phyloP scores from a whole-genome alignment of 2,797 vertebrate species.

The Spondyliosoma cantharus region DNA sequence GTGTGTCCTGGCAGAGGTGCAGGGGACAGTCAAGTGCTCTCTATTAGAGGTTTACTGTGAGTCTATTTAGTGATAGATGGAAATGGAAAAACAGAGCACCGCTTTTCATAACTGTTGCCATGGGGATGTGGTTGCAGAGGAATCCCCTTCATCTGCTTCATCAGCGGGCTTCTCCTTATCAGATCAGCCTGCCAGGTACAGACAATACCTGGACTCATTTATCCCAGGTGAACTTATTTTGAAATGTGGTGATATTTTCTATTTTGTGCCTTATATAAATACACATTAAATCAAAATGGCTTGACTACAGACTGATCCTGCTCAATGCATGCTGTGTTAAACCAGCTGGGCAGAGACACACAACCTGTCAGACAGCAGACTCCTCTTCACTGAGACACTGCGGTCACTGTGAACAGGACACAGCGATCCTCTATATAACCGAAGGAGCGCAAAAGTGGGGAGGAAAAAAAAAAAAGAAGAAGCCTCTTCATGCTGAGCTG shows the following conservation, averaged over 20 bases:
- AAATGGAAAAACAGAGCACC: constrained; percentile 37
- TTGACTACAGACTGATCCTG: background rate
- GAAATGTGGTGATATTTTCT: background rate
- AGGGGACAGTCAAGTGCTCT: constrained; percentile 22
- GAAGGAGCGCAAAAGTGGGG: background rate
- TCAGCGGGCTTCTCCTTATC: constrained; percentile 42
- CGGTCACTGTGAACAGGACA: constrained; percentile 33
- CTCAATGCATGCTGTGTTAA: constrained; percentile 10
- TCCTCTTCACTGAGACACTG: constrained; percentile 50
- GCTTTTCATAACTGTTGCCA: constrained; percentile 72
- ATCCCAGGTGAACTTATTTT: background rate
- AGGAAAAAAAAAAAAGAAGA: background rate
- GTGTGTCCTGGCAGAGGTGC: constrained; percentile 53
- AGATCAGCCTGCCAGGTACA: constrained; percentile 3
- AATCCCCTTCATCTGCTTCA: constrained; percentile 68
- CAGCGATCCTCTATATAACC: constrained; percentile 10
- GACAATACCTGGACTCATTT: background rate
- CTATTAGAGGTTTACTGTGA: constrained; percentile 32
- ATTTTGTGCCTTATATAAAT: no score
- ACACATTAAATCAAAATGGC: background rate
- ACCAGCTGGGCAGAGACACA: constrained; percentile 16
- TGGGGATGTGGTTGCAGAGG: constrained; percentile 68
- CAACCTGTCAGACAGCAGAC: constrained; percentile 35
- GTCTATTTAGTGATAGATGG: constrained; percentile 31
- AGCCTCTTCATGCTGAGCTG: background rate